Conservation (phyloP, 2,888 invertebrate species). For the Digitonthophagus gazella region DNA sequence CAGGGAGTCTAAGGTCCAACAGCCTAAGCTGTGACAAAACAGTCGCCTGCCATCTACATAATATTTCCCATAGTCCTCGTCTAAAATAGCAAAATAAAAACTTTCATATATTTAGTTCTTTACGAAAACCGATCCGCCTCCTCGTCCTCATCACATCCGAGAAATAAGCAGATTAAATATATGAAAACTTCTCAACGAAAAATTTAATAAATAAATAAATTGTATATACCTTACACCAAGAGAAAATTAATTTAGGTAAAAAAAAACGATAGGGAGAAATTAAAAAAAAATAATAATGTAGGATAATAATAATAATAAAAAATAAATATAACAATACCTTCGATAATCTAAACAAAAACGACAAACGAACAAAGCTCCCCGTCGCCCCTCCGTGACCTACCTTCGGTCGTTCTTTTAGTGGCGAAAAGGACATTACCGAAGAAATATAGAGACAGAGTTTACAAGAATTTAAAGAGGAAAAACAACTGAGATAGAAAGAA, state of each 20-base stretch:
- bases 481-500: not conserved
- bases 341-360: slow-evolving; percentile 18
- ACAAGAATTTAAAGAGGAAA: slow-evolving; percentile 23
- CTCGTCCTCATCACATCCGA: not conserved
- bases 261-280: not conserved
- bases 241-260: slow-evolving; percentile 22
- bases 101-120: slow-evolving; percentile 32
- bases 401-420: not conserved
- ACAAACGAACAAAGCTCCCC: slow-evolving; percentile 17
- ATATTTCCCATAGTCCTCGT: slow-evolving; percentile 31
- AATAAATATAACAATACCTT: slow-evolving; percentile 33
- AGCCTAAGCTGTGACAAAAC: slow-evolving; percentile 37
- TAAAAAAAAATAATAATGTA: not conserved
- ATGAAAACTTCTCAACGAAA: slow-evolving; percentile 30
- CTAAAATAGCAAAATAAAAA: slow-evolving; percentile 24
- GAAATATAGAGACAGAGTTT: slow-evolving; percentile 4
- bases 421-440: not conserved
- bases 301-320: slow-evolving; percentile 26
- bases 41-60: slow-evolving; percentile 38
- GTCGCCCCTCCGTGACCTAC: not conserved
- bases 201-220: slow-evolving; percentile 10
- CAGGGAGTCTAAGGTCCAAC: slow-evolving; percentile 39
- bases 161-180: slow-evolving; percentile 29
- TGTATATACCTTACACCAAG: slow-evolving; percentile 33
- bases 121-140: not conserved